Conservation (phyloP, 1,140 invertebrate genomes). For the Drosophila kurseongensis region DNA sequence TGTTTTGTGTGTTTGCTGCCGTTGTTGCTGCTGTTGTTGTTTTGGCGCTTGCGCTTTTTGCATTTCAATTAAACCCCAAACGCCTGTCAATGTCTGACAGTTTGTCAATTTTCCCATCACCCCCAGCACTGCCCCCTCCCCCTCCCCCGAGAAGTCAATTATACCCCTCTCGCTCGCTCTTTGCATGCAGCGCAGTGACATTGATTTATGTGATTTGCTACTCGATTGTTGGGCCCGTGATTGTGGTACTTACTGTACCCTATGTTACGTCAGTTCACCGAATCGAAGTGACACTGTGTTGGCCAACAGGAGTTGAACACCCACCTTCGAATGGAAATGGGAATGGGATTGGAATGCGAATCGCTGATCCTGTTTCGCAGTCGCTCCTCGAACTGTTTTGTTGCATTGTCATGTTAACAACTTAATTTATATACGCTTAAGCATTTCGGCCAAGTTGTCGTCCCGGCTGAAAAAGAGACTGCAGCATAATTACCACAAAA, state of each 20-base stretch:
- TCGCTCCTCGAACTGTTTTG: slow-evolving; percentile 55
- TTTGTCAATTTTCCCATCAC: slow-evolving; percentile 73
- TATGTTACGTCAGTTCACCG: slow-evolving; percentile 20
- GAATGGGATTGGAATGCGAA: slow-evolving; percentile 26
- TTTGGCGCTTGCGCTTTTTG: slow-evolving; percentile 82
- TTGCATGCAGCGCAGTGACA: slow-evolving; percentile 48
- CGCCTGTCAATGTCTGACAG: slow-evolving; percentile 82
- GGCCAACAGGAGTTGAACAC: slow-evolving; percentile 31
- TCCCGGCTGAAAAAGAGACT: slow-evolving; percentile 2
- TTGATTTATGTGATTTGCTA: slow-evolving; percentile 74
- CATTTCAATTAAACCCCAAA: slow-evolving; percentile 81
- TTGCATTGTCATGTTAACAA: slow-evolving; percentile 80
- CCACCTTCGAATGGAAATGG: slow-evolving; percentile 18
- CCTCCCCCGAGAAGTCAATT: slow-evolving; percentile 10
- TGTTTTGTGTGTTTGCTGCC: slow-evolving; percentile 53
- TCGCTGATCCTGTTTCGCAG: slow-evolving; percentile 22
- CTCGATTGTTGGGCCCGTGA: slow-evolving; percentile 39
- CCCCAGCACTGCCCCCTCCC: background rate
- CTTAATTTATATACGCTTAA: slow-evolving; percentile 76
- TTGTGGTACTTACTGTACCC: slow-evolving; percentile 40
- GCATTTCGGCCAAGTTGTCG: slow-evolving; percentile 51
- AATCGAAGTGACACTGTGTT: slow-evolving; percentile 18
- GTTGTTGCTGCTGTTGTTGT: slow-evolving; percentile 50
- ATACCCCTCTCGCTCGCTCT: slow-evolving; percentile 15
- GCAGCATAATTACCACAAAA: slow-evolving; percentile 66